Evolutionary conservation across 2,797 vertebrate genomes (phyloP), one percentile per base, ranked within the genome.

Genomic region (Mormyrops boulengeri): DNA sequence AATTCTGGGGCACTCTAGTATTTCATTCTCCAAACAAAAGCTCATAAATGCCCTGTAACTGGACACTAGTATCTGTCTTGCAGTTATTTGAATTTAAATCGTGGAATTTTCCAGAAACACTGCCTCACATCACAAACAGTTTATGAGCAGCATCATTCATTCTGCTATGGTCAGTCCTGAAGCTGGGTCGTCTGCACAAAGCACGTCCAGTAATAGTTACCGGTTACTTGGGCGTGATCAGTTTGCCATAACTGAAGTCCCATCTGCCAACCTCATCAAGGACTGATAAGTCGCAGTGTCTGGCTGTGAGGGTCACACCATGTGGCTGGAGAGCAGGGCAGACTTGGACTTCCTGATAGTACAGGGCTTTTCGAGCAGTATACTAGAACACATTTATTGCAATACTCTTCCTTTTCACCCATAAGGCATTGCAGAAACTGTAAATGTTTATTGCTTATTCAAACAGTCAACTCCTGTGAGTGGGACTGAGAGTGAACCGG

Each of bases 381-480:
- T 38, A 84, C 34, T 57, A 22, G 19, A 53, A 22, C 12, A 55
- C 12, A 8, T 44, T 60, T 47, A 14, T 84, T 49, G 4, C 38
- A 49, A 1, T 85, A 6, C 17, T 87, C 52, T 89, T 91, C 89
- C 73, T 89, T 88, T 77, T 49, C 26, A 19, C 86, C 52, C 22
- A 57, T 91, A 92, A 94, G 88, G 82, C 89, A 91, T 91, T 92
- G 90, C 92, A 94, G 94, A 94, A 93, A 90, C 4, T 1, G 19
- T 11, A 0, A 26, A 3, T 92, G 90, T 93, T 92, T 93, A 41
- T 88, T 52, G 92, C 92, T 93, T 89, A 93, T 94, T 88, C 89
- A 93, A 94, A 94, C 93, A 93, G 93, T 94, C n/a, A 88, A 91
- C 92, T 86, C 53, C 82, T 62, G 55, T 22, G 8, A 66, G 41